Percentiles rank a stretch among this genome's conserved stretches.
Conservation (phyloP, 2,113 vertebrate species). For the Indicator indicator region DNA sequence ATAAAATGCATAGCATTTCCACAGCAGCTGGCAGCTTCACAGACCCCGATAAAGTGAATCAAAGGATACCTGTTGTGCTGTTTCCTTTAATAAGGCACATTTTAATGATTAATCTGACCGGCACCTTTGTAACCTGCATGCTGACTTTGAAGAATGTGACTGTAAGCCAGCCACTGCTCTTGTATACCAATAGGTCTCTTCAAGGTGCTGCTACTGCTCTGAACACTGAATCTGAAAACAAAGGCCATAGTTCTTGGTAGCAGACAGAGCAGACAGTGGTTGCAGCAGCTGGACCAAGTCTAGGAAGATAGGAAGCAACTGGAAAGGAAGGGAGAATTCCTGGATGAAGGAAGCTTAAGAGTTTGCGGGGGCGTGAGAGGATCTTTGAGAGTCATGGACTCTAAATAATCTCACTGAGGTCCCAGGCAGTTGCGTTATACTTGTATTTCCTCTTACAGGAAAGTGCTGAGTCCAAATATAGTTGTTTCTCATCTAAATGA, state of each 20-base stretch:
- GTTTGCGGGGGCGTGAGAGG: not conserved
- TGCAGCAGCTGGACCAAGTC: not conserved
- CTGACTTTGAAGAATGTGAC: not conserved
- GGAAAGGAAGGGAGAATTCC: not conserved
- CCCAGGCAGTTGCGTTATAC: not conserved
- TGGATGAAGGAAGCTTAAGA: not conserved
- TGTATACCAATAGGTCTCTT: rapidly evolving
- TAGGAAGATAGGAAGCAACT: not conserved
- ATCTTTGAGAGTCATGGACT: not conserved
- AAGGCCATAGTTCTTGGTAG: not conserved
- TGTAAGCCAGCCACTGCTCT: not conserved
- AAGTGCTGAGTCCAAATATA: not conserved
- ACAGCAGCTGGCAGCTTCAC: not conserved
- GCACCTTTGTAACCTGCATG: not conserved
- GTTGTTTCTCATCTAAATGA: not conserved
- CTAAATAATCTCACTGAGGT: not conserved
- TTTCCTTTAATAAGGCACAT: not conserved
- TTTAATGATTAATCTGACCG: not conserved
- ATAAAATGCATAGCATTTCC: not conserved
- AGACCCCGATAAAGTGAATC: not conserved
- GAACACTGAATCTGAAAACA: not conserved
- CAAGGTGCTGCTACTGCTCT: not conserved
- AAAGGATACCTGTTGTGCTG: not conserved
- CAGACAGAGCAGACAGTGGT: not conserved
- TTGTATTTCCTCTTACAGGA: conserved; percentile 17